Evolutionary conservation across 1,140 invertebrate genomes (phyloP), one percentile per base, ranked within the genome.

Genomic region (Hesperophylax magnus): DNA sequence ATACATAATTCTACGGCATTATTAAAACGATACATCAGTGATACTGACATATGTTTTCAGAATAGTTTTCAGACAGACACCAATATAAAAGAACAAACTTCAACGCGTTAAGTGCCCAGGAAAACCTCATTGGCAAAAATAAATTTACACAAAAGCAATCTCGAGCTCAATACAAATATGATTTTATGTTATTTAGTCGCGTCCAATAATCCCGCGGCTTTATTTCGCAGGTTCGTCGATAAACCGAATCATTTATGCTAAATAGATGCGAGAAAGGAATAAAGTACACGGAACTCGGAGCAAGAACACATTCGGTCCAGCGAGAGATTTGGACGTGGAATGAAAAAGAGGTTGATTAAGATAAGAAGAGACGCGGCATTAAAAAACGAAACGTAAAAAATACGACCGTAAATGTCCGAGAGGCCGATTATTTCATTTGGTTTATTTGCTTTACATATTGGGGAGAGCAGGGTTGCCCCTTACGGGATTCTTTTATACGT

Each of bases 361-460:
- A 83, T 83, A 83, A 83, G 82, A 80, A 72, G 79, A 80, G 81
- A 77, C 79, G 79, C 74, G 82, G 82, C 56, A 69, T 78, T 80
- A 77, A 83, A 83, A 78, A 78, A 65, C 74, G 69, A 69, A 39
- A 76, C 69, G 65, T 78, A 83, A 80, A 77, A 82, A 83, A 78
- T 63, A 34, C 54, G 79, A 56, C 75, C 78, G 79, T 83, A 83
- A 83, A 76, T 47, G 72, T 76, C 72, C 54, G 53, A 60, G 15
- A 56, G 72, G 72, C 18, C 72, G 72, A 76, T 76, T 76, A 76
- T 58, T 76, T 58, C 72, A 60, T 76, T 76, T 76, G 27, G 72
- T 76, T 76, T 76, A 76, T 76, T 76, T 76, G 72, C 72, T 76
- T 31, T 72, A 72, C 47, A 72, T 76, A 76, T 76, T 34, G 72